Base-by-base conservation (phyloP, 2,888 invertebrate species). In the Ophioninae sp. region DNA sequence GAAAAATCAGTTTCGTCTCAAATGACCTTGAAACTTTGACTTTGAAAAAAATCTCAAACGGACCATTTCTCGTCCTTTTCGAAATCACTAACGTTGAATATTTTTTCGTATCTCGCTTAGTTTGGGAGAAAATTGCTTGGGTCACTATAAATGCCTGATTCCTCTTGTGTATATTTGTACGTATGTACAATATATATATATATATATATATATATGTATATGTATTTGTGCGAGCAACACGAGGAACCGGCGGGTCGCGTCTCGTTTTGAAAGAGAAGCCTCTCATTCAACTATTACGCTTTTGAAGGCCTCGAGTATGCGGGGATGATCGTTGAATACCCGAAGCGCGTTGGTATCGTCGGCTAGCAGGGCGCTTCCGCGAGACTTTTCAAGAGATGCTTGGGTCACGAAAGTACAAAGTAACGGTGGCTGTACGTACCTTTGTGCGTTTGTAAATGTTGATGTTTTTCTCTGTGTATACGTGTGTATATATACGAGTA, bases 241-340 rank as follows among this genome's bases (percentile, higher is more conserved):
- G 76, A 69, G 74, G 30, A 30, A 81, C 65, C 71, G 81, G 81
- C 81, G 83, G 78, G 77, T 81, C 78, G 81, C 75, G 61, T 71
- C 75, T 75, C 83, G 78, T 84, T 84, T 75, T 84, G 74, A 84
- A 84, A 81, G 78, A 81, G 81, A 78, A 79, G 72, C 78, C 81
- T 73, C 78, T 78, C 81, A 84, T 84, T 84, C 83, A 81, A 79
- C 71, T 79, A 71, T 73, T 73, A 67, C 74, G 81, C 71, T 75
- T 84, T 84, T 81, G 74, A 84, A 56, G 69, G 74, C 44, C 81
- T 81, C 67, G 71, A 81, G 63, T 51, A 75, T 56, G 75, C 63
- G 78, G 75, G 83, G 65, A 80, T 74, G 80, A 83, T 83, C 83
- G 83, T 77, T 84, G 81, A 81, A 84, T 81, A 81, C 78, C 76